These are phyloP conservation scores for Cichladusa arquata DNA, from an alignment of 2,113 vertebrate species.

Conservation along the genomic window DNA sequence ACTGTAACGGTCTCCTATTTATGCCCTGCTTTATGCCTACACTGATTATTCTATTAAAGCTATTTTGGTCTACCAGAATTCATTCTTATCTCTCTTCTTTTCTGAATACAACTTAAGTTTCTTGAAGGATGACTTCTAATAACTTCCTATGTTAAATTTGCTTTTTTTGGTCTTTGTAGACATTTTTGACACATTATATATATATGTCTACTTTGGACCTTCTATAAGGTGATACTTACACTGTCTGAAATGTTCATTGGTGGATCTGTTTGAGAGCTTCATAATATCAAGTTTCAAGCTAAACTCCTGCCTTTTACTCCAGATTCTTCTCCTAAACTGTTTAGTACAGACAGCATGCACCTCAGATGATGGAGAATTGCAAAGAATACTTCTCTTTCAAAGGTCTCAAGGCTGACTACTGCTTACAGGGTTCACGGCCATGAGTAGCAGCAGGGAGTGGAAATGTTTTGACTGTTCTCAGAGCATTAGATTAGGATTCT, in stretches of 20 bases:
- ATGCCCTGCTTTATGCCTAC: background rate
- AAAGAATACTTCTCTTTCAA: background rate
- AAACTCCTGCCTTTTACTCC: background rate
- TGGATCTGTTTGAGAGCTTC: background rate
- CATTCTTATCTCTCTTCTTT: background rate
- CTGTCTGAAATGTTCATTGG: background rate
- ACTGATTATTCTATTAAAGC: background rate
- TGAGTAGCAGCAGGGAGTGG: background rate
- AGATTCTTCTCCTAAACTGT: background rate
- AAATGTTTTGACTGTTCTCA: background rate
- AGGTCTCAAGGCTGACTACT: background rate
- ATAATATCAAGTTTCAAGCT: background rate
- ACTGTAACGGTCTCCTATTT: background rate
- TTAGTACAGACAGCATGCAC: background rate
- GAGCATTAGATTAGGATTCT: background rate
- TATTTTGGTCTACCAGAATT: background rate
- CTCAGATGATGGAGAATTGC: background rate
- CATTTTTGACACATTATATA: background rate
- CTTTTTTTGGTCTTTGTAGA: background rate
- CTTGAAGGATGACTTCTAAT: background rate
- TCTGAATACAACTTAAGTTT: background rate
- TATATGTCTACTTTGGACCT: background rate
- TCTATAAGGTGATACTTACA: background rate
- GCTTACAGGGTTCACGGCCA: background rate
- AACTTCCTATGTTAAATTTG: background rate